phyloP scores from a whole-genome alignment of 2,113 vertebrate species.

The Scopus umbretta region DNA sequence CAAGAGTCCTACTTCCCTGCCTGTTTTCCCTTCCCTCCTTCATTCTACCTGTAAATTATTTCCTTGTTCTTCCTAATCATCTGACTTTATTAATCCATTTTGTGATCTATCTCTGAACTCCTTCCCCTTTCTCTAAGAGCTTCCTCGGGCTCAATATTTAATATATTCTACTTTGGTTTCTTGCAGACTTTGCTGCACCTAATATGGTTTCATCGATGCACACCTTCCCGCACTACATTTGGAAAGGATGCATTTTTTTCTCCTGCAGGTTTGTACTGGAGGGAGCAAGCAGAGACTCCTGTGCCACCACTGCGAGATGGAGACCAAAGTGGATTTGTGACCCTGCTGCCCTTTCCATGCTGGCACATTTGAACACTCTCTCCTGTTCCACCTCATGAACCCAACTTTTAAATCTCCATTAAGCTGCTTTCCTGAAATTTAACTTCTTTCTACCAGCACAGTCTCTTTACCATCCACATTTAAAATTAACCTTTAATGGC shows the following conservation, averaged over 20 bases:
- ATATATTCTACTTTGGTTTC: not conserved
- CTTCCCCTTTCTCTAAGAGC: not conserved
- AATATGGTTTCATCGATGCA: not conserved
- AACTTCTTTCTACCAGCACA: not conserved
- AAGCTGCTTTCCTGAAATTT: not conserved
- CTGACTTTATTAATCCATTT: not conserved
- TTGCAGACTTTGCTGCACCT: not conserved
- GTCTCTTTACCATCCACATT: not conserved
- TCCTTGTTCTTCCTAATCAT: not conserved
- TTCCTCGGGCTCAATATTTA: not conserved
- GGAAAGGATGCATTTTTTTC: not conserved
- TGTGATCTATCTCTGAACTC: not conserved
- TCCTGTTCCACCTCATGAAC: not conserved
- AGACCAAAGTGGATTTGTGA: not conserved
- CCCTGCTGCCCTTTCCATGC: not conserved
- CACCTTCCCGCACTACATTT: not conserved
- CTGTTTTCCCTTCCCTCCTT: not conserved
- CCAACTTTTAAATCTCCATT: not conserved
- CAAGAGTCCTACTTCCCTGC: not conserved
- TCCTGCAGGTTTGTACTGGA: not conserved
- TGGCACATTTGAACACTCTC: not conserved
- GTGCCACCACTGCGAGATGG: not conserved
- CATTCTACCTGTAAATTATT: not conserved
- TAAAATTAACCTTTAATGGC: not conserved
- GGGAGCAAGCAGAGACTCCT: not conserved